A percentile compares a stretch with the other conserved stretches of the same genome.
Conservation (phyloP, 2,797 vertebrate species). For the Diglossa cyanea region DNA sequence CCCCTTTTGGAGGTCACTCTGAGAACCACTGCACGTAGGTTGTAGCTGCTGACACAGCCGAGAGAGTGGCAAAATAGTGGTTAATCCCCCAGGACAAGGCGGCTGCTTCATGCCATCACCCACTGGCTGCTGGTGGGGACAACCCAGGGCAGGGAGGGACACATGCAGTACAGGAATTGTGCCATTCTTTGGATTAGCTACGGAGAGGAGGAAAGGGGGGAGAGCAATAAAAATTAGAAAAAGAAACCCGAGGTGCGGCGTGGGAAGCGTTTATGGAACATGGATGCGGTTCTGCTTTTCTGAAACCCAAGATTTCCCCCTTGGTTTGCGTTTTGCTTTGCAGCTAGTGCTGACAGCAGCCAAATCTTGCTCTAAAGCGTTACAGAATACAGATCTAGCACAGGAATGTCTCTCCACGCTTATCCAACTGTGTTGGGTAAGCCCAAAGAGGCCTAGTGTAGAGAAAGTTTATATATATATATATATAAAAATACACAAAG, state of each 20-base stretch:
- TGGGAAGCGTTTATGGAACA: slow-evolving; percentile 29
- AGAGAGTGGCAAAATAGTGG: slow-evolving; percentile 62
- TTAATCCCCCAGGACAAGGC: slow-evolving; percentile 39
- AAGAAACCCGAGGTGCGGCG: slow-evolving; percentile 22
- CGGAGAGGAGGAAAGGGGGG: background rate
- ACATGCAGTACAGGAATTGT: slow-evolving; percentile 49
- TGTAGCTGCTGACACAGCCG: slow-evolving; percentile 44
- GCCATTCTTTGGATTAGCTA: slow-evolving; percentile 60
- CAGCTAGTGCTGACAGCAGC: slow-evolving; percentile 98
- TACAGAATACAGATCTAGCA: slow-evolving; percentile 84
- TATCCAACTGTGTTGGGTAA: slow-evolving; percentile 94
- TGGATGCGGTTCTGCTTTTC: slow-evolving; percentile 78
- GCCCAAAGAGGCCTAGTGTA: slow-evolving; percentile 88
- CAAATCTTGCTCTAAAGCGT: slow-evolving; percentile 83
- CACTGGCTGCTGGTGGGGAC: background rate
- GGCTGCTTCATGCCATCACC: slow-evolving; percentile 60
- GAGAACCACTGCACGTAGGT: slow-evolving; percentile 60
- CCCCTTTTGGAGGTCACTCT: background rate
- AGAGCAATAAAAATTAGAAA: slow-evolving; percentile 48
- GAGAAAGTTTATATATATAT: slow-evolving; percentile 70
- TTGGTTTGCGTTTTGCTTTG: slow-evolving; percentile 89
- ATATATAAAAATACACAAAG: slow-evolving; percentile 88
- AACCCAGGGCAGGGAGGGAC: slow-evolving; percentile 22
- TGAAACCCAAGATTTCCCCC: slow-evolving; percentile 92
- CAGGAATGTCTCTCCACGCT: slow-evolving; percentile 88